Conservation (phyloP, 37 sponge, comb jelly and placozoan species). For the Oscarella lobularis region DNA sequence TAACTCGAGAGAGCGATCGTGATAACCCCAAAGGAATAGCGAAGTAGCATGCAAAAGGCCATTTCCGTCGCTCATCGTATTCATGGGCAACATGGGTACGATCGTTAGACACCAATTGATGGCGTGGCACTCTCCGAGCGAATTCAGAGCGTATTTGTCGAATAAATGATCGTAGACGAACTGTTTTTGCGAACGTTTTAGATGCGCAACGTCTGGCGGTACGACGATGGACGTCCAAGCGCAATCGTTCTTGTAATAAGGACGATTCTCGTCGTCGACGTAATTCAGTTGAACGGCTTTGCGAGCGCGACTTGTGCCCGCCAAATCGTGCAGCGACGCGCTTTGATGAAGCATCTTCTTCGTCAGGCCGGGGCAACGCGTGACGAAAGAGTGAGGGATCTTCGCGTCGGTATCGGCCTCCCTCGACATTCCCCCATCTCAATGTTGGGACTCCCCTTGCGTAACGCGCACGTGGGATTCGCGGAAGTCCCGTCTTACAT, state of each 20-base stretch:
- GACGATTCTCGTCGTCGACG: not conserved
- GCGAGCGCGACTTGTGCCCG: not conserved
- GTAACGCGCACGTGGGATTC: too few species aligned
- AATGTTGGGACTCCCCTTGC: too few species aligned
- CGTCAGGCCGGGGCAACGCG: too few species aligned
- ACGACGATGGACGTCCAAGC: not conserved
- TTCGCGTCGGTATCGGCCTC: too few species aligned
- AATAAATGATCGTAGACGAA: not conserved
- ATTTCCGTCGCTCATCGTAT: not conserved
- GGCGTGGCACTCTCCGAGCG: not conserved
- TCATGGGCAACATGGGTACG: not conserved
- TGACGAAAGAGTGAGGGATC: too few species aligned
- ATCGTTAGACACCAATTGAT: not conserved
- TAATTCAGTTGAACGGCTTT: constrained; percentile 2
- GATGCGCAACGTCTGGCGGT: not conserved
- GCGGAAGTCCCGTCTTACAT: too few species aligned
- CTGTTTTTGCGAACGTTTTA: not conserved
- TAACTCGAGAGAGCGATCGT: not conserved
- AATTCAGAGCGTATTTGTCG: not conserved
- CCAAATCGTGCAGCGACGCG: not conserved
- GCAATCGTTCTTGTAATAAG: not conserved
- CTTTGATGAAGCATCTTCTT: not conserved
- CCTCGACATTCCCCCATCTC: too few species aligned
- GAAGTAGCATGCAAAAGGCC: not conserved
- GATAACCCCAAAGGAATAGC: not conserved